A percentile compares a stretch with the other conserved stretches of the same genome.
phyloP scores from a whole-genome alignment of 2,888 invertebrate genomes.

The Eupithecia vulgata region DNA sequence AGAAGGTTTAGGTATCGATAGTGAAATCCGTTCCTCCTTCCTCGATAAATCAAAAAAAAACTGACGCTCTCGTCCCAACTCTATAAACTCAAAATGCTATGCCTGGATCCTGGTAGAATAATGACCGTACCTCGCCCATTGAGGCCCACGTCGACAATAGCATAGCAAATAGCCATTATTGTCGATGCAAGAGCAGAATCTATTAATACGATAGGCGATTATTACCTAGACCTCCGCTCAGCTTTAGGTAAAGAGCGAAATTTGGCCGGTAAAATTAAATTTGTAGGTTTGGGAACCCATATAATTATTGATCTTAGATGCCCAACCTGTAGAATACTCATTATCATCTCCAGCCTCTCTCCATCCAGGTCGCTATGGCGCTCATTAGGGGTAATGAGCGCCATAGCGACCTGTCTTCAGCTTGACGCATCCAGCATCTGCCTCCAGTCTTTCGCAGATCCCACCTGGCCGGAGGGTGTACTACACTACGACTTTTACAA shows the following conservation, averaged over 20 bases:
- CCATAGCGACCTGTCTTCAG: no score
- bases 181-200: slow-evolving; percentile 62
- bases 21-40: background rate
- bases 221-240: slow-evolving; percentile 31
- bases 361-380: no score
- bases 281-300: background rate
- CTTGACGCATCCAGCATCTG: no score
- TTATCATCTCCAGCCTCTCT: no score
- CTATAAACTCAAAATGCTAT: slow-evolving; percentile 57
- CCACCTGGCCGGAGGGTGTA: no score
- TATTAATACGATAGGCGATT: slow-evolving; percentile 67
- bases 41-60: background rate
- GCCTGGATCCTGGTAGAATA: slow-evolving; percentile 68
- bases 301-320: background rate
- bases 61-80: slow-evolving; percentile 44
- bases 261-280: slow-evolving; percentile 38
- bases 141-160: slow-evolving; percentile 76
- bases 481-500: no score
- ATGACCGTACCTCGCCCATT: slow-evolving; percentile 78
- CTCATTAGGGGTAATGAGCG: no score
- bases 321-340: background rate
- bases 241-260: slow-evolving; percentile 30
- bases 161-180: slow-evolving; percentile 80
- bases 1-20: no score
- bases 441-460: no score